Percentiles rank a stretch among this genome's conserved stretches.
Conservation (phyloP, 2,888 invertebrate species). For the Andrena marginata region DNA sequence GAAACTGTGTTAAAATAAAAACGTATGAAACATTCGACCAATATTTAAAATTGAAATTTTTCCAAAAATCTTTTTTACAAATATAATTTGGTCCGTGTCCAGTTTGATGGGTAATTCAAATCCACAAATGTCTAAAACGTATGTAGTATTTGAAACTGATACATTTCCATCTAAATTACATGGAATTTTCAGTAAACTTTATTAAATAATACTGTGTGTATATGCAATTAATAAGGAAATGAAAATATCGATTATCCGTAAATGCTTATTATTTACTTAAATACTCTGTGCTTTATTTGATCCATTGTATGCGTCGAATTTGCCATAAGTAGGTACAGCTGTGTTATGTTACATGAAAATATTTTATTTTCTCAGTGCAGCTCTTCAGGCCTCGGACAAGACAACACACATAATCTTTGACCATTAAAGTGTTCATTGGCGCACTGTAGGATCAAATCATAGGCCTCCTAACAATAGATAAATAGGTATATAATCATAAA, state of each 20-base stretch:
- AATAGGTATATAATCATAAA: constrained; percentile 67
- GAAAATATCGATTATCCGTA: constrained; percentile 24
- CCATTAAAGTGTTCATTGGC: constrained; percentile 55
- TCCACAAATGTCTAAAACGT: constrained; percentile 20
- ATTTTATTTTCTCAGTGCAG: constrained; percentile 55
- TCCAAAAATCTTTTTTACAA: constrained; percentile 10
- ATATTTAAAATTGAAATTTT: not conserved
- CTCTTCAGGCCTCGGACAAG: constrained; percentile 53
- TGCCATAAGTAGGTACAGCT: constrained; percentile 66
- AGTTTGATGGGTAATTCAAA: constrained; percentile 23
- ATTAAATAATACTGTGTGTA: constrained; percentile 3
- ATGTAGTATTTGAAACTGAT: constrained; percentile 18
- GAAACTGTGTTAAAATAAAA: constrained; percentile 21
- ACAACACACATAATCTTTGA: constrained; percentile 47
- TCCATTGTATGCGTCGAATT: constrained; percentile 35
- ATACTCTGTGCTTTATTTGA: constrained; percentile 23
- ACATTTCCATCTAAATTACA: not conserved
- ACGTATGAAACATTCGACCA: constrained; percentile 4
- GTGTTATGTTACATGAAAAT: constrained; percentile 62
- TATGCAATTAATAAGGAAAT: constrained; percentile 13
- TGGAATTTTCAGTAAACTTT: constrained; percentile 6
- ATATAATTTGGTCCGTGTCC: constrained; percentile 47
- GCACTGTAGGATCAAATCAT: constrained; percentile 71
- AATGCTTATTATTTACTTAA: constrained; percentile 37
- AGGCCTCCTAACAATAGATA: constrained; percentile 73